These are phyloP conservation scores for Chionoecetes opilio DNA, from an alignment of 1,140 invertebrate genomes.

Conservation along the genomic window DNA sequence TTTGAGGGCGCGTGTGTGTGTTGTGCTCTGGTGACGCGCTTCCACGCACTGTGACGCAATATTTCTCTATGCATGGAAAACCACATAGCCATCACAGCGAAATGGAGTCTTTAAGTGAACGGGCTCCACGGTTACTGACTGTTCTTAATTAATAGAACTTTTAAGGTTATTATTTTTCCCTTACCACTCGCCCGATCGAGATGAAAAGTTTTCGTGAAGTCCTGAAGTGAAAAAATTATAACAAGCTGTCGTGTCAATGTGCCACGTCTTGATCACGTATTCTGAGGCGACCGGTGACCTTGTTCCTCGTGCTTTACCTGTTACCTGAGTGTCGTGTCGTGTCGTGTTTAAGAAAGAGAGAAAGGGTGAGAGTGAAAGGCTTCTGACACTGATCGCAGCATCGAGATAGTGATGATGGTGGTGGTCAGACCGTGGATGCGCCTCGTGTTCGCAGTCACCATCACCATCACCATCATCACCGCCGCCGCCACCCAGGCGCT, in stretches of 20 bases:
- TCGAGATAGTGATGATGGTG: slow-evolving; percentile 35
- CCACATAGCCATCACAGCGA: not conserved
- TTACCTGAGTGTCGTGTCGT: not conserved
- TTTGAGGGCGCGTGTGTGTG: not conserved
- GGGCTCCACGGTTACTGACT: not conserved
- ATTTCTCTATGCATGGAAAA: not conserved
- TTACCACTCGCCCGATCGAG: not conserved
- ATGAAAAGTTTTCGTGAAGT: slow-evolving; percentile 15
- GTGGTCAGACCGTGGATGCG: not conserved
- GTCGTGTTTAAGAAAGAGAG: not conserved
- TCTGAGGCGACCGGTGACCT: not conserved
- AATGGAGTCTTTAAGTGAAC: slow-evolving; percentile 14
- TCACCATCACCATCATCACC: not conserved
- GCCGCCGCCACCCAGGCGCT: slow-evolving; percentile 37
- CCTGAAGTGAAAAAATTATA: not conserved
- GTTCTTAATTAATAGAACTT: not conserved
- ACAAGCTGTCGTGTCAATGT: not conserved
- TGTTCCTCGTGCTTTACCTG: not conserved
- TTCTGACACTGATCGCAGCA: not conserved
- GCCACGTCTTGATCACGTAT: not conserved
- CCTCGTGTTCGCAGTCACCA: slow-evolving; percentile 4
- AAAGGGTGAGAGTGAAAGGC: not conserved
- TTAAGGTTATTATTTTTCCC: not conserved
- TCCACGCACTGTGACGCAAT: not conserved
- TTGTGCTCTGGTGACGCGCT: not conserved